Evolutionary conservation across 2,113 vertebrate species (phyloP).

Genomic region (Elaphurus davidianus): DNA sequence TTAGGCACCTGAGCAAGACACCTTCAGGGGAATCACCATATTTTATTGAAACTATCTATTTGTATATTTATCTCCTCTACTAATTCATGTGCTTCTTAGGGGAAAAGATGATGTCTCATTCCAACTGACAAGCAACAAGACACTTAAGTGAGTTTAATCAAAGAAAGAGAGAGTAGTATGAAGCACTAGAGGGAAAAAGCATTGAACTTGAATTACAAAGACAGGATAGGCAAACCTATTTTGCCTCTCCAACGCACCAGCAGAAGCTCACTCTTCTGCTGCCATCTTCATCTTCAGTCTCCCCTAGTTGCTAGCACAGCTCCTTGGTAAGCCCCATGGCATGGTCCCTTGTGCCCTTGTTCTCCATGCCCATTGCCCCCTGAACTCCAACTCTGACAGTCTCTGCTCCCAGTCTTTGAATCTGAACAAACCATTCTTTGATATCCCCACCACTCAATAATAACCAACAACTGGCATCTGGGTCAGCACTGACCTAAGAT

Average conservation of each 20-base stretch:
- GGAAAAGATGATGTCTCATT: background rate
- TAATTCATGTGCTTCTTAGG: background rate
- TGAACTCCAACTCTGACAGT: background rate
- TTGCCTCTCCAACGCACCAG: background rate
- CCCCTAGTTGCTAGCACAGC: background rate
- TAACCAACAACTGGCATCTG: background rate
- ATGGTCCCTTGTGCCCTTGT: background rate
- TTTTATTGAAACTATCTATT: background rate
- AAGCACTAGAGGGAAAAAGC: background rate
- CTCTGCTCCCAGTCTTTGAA: background rate
- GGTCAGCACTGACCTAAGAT: background rate
- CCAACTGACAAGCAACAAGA: background rate
- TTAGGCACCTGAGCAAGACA: background rate
- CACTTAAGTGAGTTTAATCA: background rate
- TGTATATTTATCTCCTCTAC: background rate
- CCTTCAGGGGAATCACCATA: background rate
- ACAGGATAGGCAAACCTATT: background rate
- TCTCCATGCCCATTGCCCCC: background rate
- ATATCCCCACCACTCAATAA: background rate
- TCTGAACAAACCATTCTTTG: background rate
- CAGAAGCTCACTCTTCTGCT: background rate
- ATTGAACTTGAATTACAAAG: background rate
- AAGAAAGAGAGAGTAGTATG: background rate
- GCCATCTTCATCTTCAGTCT: background rate
- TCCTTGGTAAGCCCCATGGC: background rate